These are phyloP conservation scores for Timema podura DNA, from an alignment of 2,888 invertebrate species.

Conservation along the genomic window DNA sequence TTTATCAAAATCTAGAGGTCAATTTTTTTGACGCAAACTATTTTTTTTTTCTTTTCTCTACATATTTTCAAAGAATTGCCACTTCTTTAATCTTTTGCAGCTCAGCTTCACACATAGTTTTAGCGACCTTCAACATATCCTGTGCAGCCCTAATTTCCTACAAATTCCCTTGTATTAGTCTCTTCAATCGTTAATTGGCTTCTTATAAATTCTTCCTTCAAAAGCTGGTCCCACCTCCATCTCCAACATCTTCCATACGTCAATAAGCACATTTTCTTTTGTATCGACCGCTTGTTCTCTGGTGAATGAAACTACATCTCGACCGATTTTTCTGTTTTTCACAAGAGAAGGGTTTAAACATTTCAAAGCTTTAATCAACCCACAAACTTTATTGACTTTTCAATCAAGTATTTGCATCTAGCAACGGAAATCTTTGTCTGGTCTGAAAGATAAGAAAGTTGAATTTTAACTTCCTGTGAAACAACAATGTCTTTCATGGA, in stretches of 20 bases:
- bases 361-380: not conserved
- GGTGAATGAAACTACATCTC: not conserved
- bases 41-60: too few relatives aligned
- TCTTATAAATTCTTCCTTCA: not conserved
- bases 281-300: not conserved
- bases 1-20: too few relatives aligned
- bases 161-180: not conserved
- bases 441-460: not conserved
- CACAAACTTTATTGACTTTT: not conserved
- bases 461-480: not conserved
- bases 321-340: not conserved
- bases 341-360: not conserved
- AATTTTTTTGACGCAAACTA: too few relatives aligned
- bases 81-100: too few relatives aligned
- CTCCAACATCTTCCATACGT: not conserved
- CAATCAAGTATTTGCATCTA: not conserved
- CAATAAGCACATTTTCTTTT: slow-evolving; percentile 7
- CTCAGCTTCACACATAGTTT: too few relatives aligned
- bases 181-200: too few relatives aligned
- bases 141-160: slow-evolving; percentile 2
- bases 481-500: not conserved
- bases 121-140: not conserved
- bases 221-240: too few relatives aligned
- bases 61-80: too few relatives aligned
- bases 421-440: not conserved